Percentiles rank a stretch among this genome's conserved stretches.
These are phyloP conservation scores for Oreochromis grahami DNA, from an alignment of 2,797 vertebrate genomes.

Conservation along the genomic window DNA sequence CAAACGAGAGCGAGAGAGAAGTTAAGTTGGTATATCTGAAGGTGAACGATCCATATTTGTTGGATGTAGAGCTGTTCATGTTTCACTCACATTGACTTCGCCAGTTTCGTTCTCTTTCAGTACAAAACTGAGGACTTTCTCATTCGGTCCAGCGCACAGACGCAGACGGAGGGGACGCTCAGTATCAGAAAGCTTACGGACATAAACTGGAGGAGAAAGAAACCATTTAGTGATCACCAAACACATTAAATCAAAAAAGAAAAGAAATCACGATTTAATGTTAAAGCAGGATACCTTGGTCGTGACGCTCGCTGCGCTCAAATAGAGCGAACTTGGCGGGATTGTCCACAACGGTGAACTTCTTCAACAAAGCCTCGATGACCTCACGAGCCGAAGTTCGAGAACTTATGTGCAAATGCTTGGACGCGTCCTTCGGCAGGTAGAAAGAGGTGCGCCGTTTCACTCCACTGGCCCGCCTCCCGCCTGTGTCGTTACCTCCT, in stretches of 20 bases:
- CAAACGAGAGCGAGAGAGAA: neutral
- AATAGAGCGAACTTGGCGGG: constrained; percentile 95
- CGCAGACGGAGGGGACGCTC: constrained; percentile 87
- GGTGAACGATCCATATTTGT: neutral
- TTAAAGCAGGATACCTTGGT: constrained; percentile 80
- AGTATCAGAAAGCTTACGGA: constrained; percentile 85
- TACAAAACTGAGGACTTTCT: constrained; percentile 88
- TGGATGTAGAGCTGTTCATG: neutral
- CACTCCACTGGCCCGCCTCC: constrained; percentile 66
- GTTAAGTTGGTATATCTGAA: neutral
- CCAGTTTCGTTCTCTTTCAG: constrained; percentile 96
- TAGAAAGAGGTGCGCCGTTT: constrained; percentile 95
- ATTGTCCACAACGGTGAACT: constrained; percentile 94
- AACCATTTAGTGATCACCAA: neutral
- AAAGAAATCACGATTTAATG: neutral
- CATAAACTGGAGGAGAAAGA: constrained; percentile 76
- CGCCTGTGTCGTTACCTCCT: constrained; percentile 68
- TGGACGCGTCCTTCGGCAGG: constrained; percentile 91
- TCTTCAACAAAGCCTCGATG: constrained; percentile 91
- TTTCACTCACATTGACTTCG: constrained; percentile 90
- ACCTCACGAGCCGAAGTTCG: constrained; percentile 88
- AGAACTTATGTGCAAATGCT: constrained; percentile 93
- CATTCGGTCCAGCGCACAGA: constrained; percentile 85
- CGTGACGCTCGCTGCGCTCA: constrained; percentile 88
- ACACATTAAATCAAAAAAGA: neutral